phyloP scores from a whole-genome alignment of 2,888 invertebrate species.

The Allygus modestus region DNA sequence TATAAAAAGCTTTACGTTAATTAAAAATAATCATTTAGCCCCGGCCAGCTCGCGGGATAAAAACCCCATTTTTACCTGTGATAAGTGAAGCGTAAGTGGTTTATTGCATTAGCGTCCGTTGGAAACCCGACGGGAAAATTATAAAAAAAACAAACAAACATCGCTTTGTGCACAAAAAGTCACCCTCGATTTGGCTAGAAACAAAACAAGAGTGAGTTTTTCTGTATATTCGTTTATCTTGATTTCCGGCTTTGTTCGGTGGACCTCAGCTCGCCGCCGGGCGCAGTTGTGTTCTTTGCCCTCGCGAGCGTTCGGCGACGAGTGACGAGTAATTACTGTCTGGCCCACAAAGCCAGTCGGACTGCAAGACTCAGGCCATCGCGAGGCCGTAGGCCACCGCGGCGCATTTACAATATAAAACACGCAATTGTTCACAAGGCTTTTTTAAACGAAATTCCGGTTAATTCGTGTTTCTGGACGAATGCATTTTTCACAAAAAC shows the following conservation, averaged over 20 bases:
- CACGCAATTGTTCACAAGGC: neutral
- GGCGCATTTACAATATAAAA: slow-evolving; percentile 15
- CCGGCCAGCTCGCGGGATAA: slow-evolving; percentile 11
- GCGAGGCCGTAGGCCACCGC: neutral
- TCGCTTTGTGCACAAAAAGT: slow-evolving; percentile 36
- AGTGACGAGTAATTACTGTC: slow-evolving; percentile 1
- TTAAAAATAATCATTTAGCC: slow-evolving; percentile 47
- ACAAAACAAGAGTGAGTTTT: neutral
- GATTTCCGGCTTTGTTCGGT: slow-evolving; percentile 9
- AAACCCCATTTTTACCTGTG: slow-evolving; percentile 47
- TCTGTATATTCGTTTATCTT: neutral
- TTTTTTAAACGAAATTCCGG: neutral
- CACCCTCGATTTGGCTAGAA: slow-evolving; percentile 24
- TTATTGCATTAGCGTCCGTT: slow-evolving; percentile 49
- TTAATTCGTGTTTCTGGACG: slow-evolving; percentile 45
- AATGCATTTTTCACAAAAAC: neutral
- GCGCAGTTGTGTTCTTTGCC: neutral
- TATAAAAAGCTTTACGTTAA: slow-evolving; percentile 25
- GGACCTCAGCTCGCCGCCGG: neutral
- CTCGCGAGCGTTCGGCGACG: neutral
- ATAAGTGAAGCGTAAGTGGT: slow-evolving; percentile 54
- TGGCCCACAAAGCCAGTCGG: neutral
- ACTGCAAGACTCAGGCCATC: neutral
- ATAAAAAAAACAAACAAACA: slow-evolving; percentile 17
- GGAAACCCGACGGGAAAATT: slow-evolving; percentile 33